Evolutionary conservation across 2,113 vertebrate species (phyloP).

Genomic region (Pelecanus crispus): DNA sequence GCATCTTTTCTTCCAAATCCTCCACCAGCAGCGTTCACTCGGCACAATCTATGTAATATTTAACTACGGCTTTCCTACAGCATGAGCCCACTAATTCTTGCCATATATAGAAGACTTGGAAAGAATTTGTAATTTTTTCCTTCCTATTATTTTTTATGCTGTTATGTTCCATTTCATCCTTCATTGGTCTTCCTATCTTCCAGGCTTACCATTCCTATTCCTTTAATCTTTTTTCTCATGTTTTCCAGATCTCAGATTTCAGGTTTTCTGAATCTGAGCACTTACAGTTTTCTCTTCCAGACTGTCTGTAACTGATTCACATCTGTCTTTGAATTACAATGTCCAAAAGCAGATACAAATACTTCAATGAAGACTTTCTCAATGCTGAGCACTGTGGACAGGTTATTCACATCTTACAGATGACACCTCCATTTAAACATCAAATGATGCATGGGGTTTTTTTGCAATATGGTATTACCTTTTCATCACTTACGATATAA

Average conservation of each 20-base stretch:
- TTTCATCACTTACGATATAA: neutral
- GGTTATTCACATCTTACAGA: neutral
- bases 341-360: neutral
- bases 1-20: neutral
- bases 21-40: neutral
- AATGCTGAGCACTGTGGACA: neutral
- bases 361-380: neutral
- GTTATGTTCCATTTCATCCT: neutral
- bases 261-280: neutral
- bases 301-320: neutral
- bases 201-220: neutral
- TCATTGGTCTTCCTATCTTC: neutral
- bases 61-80: neutral
- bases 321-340: neutral
- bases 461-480: neutral
- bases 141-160: neutral
- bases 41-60: accelerated
- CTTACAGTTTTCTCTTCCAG: neutral
- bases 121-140: neutral
- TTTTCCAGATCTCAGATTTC: neutral
- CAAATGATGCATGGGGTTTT: neutral
- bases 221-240: neutral
- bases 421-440: neutral
- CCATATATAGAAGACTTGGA: neutral
- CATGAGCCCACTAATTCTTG: neutral